A percentile compares a stretch with the other conserved stretches of the same genome.
These are phyloP conservation scores for Falcaria lacertinaria DNA, from an alignment of 2,888 invertebrate species.

Conservation along the genomic window DNA sequence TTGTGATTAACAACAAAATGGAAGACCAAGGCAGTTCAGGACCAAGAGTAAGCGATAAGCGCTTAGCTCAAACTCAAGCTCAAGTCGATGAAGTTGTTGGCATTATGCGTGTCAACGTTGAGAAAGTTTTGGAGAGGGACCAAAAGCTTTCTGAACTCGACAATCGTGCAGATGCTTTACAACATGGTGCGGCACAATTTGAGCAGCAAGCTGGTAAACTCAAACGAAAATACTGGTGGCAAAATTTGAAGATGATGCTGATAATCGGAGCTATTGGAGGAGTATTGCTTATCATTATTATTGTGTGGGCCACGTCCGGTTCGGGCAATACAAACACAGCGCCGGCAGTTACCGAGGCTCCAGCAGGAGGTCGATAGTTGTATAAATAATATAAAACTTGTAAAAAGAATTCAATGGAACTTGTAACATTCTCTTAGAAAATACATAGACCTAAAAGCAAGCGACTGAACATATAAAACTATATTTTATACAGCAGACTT, in stretches of 20 bases:
- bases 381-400: constrained; percentile 6
- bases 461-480: constrained; percentile 36
- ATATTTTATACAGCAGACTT: constrained; percentile 33
- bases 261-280: constrained; percentile 92
- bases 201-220: constrained; percentile 98
- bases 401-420: constrained; percentile 19
- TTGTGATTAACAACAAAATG: constrained; percentile 41
- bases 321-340: constrained; percentile 18
- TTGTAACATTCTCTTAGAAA: constrained; percentile 6
- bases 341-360: constrained; percentile 30
- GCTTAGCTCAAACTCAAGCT: constrained; percentile 75
- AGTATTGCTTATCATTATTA: constrained; percentile 89
- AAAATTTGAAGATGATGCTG: constrained; percentile 98
- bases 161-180: constrained; percentile 96
- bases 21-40: constrained; percentile 75
- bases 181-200: constrained; percentile 96
- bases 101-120: constrained; percentile 98
- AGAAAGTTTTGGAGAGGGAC: constrained; percentile 97
- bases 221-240: constrained; percentile 98
- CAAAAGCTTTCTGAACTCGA: constrained; percentile 96
- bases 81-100: constrained; percentile 86
- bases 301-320: constrained; percentile 80
- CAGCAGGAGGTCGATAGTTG: constrained; percentile 44
- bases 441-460: constrained; percentile 25
- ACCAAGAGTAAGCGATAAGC: constrained; percentile 72